Conservation (phyloP, 2,113 vertebrate species). For the Pao palembangensis region DNA sequence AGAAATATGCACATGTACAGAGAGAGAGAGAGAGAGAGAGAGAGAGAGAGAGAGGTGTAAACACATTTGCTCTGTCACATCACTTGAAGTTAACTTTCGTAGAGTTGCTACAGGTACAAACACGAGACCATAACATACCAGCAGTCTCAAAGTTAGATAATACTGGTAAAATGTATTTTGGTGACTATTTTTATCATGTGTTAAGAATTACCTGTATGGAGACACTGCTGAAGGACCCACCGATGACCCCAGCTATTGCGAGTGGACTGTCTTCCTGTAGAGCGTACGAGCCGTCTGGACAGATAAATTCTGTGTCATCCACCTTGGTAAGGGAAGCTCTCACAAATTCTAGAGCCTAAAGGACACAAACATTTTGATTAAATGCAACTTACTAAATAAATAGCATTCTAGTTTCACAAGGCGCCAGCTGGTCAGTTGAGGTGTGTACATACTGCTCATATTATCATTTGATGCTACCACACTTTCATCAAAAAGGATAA, state of each 20-base stretch:
- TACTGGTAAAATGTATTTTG: neutral
- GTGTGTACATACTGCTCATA: neutral
- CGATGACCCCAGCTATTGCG: conserved; percentile 93
- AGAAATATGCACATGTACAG: conserved; percentile 28
- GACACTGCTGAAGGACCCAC: conserved; percentile 96
- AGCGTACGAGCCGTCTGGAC: conserved; percentile 94
- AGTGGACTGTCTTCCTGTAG: conserved; percentile 92
- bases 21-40: conserved; percentile 1
- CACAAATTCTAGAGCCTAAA: conserved; percentile 90
- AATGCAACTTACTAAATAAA: neutral
- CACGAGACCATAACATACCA: neutral
- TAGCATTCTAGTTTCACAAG: too few relatives aligned
- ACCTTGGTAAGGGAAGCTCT: conserved; percentile 97
- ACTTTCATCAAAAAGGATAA: conserved; percentile 8
- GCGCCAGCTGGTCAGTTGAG: conserved; percentile 11
- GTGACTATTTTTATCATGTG: neutral
- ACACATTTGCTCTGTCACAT: neutral
- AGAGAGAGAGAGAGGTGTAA: neutral
- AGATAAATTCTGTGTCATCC: conserved; percentile 98
- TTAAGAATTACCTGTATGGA: conserved; percentile 90
- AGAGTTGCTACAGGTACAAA: conserved; percentile 14
- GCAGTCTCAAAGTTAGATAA: too few relatives aligned
- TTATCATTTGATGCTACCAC: conserved; percentile 25
- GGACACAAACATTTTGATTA: conserved; percentile 15
- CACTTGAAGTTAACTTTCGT: conserved; percentile 13